A percentile compares a stretch with the other conserved stretches of the same genome.
Conservation (phyloP, 2,113 vertebrate species). For the Salvator merianae region DNA sequence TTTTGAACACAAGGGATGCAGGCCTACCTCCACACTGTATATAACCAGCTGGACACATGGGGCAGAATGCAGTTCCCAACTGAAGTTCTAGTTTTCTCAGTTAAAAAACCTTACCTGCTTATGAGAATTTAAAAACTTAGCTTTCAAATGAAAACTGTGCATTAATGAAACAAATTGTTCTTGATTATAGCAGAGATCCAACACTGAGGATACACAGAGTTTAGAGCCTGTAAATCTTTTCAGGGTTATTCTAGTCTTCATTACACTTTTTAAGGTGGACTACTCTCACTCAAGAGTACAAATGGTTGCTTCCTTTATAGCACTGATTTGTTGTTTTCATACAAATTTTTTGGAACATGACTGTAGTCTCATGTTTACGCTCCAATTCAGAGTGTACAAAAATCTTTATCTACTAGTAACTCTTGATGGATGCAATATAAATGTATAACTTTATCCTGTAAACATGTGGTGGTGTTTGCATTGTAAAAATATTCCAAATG, state of each 20-base stretch:
- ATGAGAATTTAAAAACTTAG: not conserved
- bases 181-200: constrained; percentile 29
- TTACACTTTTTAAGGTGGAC: constrained; percentile 54
- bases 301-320: constrained; percentile 49
- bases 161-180: not conserved
- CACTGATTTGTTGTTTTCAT: constrained; percentile 38
- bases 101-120: not conserved
- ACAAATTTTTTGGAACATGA: constrained; percentile 55
- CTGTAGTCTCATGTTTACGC: constrained; percentile 54
- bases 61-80: not conserved
- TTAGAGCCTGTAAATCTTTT: constrained; percentile 61
- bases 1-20: not conserved
- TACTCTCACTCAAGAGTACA: constrained; percentile 53
- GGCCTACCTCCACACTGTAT: not conserved
- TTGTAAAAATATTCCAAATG: constrained; percentile 72
- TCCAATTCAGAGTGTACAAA: constrained; percentile 59
- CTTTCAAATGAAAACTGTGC: not conserved
- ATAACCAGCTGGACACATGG: not conserved
- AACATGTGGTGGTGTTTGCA: constrained; percentile 55
- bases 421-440: constrained; percentile 59
- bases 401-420: constrained; percentile 58
- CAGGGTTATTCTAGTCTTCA: constrained; percentile 63
- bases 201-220: constrained; percentile 62
- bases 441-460: constrained; percentile 68
- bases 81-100: not conserved